A percentile compares a stretch with the other conserved stretches of the same genome.
Conservation (phyloP, 1,140 invertebrate genomes). For the Papilio glaucus region DNA sequence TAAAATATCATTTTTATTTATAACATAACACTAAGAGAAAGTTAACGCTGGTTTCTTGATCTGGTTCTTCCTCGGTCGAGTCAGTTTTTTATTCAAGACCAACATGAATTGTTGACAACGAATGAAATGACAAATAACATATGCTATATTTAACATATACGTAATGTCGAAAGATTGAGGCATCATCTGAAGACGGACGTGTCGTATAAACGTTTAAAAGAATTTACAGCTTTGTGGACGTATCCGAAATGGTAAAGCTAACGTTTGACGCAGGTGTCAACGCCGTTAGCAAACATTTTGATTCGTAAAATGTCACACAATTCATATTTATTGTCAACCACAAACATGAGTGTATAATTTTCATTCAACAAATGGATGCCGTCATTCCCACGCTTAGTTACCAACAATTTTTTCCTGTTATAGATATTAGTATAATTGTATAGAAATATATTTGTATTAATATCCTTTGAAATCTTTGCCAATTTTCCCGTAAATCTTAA, state of each 20-base stretch:
- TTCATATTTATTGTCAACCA: conserved; percentile 24
- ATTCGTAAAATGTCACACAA: conserved; percentile 34
- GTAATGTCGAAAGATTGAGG: not conserved
- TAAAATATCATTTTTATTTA: not conserved
- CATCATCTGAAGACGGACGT: conserved; percentile 5
- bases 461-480: too few relatives aligned
- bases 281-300: conserved; percentile 29
- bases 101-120: not conserved
- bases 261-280: conserved; percentile 27
- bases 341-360: conserved; percentile 24
- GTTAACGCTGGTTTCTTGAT: not conserved
- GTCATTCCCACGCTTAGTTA: conserved; percentile 31
- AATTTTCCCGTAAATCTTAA: too few relatives aligned
- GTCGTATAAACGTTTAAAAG: conserved; percentile 14
- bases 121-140: not conserved
- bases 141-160: not conserved
- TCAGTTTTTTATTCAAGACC: not conserved
- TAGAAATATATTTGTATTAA: too few relatives aligned
- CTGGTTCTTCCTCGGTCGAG: not conserved
- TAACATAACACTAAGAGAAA: not conserved
- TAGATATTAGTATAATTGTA: not conserved
- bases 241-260: conserved; percentile 24
- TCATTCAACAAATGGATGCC: conserved; percentile 19
- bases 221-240: conserved; percentile 4
- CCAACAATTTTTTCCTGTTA: not conserved